A percentile compares a stretch with the other conserved stretches of the same genome.
These are phyloP conservation scores for Muscicapa comitata DNA, from an alignment of 2,797 vertebrate genomes.

Conservation along the genomic window DNA sequence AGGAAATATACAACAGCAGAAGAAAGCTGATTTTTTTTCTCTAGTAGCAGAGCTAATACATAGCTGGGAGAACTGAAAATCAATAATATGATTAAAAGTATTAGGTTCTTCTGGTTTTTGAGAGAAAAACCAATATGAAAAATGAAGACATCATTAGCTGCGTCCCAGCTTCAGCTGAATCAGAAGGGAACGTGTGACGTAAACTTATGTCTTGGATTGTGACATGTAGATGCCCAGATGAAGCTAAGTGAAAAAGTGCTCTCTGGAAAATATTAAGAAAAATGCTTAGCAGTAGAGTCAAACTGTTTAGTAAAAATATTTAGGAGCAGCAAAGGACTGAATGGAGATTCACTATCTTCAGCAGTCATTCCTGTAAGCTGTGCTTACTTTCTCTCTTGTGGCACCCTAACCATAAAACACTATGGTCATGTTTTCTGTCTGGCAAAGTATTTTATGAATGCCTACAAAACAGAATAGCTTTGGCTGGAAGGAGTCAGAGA, in stretches of 20 bases:
- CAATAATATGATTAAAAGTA: background rate
- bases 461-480: background rate
- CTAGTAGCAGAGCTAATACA: background rate
- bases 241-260: background rate
- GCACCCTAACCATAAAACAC: background rate
- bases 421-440: background rate
- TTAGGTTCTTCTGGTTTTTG: background rate
- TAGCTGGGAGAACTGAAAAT: background rate
- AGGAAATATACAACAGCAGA: background rate
- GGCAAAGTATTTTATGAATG: background rate
- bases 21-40: background rate
- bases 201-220: background rate
- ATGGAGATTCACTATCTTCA: background rate
- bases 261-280: background rate
- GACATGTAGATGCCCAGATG: background rate
- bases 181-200: background rate
- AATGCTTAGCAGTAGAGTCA: background rate
- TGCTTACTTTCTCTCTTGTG: background rate
- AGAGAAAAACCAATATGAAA: background rate
- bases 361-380: background rate
- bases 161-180: background rate
- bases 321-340: background rate
- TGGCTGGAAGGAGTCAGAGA: background rate
- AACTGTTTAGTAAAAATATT: background rate
- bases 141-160: background rate